phyloP scores from a whole-genome alignment of 2,797 vertebrate genomes.

The Todus mexicanus region DNA sequence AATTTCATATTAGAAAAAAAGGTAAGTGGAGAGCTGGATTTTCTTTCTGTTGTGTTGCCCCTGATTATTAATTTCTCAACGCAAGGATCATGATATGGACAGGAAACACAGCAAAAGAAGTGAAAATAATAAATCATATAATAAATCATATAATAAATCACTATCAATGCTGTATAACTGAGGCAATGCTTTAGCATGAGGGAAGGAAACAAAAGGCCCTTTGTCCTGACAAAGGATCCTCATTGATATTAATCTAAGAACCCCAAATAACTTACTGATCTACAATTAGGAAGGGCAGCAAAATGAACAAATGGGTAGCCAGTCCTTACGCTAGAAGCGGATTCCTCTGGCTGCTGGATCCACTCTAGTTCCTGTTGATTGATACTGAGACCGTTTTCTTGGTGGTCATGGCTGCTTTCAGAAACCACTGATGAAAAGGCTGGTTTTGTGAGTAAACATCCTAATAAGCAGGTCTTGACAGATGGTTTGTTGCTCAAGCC shows the following conservation, averaged over 20 bases:
- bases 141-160: too few species aligned
- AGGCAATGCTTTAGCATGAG: neutral
- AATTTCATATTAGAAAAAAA: neutral
- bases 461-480: slow-evolving; percentile 28
- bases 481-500: slow-evolving; percentile 25
- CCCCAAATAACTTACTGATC: neutral
- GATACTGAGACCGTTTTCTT: neutral
- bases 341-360: neutral
- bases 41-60: neutral
- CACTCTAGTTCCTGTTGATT: neutral
- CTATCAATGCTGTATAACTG: neutral
- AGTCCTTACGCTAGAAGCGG: neutral
- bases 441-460: slow-evolving; percentile 33
- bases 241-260: neutral
- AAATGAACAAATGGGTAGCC: neutral
- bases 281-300: neutral
- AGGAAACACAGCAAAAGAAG: neutral
- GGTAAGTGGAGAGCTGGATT: neutral
- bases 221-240: neutral
- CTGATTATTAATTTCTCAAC: neutral
- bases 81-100: neutral
- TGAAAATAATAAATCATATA: neutral
- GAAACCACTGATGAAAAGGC: neutral
- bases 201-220: neutral
- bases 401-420: slow-evolving; percentile 6